A percentile compares a stretch with the other conserved stretches of the same genome.
These are phyloP conservation scores for Macrosoma leucophasiata DNA, from an alignment of 2,888 invertebrate genomes.

Conservation along the genomic window DNA sequence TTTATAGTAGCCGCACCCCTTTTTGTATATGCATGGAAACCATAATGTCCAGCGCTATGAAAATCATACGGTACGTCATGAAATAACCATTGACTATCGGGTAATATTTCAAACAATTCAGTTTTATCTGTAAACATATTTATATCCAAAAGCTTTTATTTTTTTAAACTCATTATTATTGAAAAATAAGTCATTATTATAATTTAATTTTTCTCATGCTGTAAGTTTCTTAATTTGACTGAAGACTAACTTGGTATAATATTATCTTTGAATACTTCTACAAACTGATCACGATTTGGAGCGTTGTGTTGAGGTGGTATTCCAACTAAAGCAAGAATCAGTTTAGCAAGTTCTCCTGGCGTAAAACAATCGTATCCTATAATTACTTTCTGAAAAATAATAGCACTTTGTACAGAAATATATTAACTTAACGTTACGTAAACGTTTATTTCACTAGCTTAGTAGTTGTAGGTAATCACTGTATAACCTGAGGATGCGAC, in stretches of 20 bases:
- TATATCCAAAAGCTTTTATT: neutral
- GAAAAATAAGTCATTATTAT: no score
- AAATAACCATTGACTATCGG: conserved; percentile 47
- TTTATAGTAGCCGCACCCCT: conserved; percentile 45
- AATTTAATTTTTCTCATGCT: no score
- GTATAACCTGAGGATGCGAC: no score
- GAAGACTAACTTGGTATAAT: conserved; percentile 50
- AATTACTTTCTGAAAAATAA: conserved; percentile 37
- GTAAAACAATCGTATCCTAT: conserved; percentile 54
- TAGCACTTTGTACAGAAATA: no score
- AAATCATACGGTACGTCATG: conserved; percentile 45
- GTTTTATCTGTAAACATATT: conserved; percentile 37
- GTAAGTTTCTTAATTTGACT: no score
- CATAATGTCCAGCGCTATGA: conserved; percentile 47
- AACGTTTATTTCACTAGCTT: no score
- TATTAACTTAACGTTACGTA: no score
- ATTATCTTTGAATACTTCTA: conserved; percentile 36
- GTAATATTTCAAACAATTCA: conserved; percentile 36
- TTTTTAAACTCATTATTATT: neutral
- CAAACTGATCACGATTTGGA: conserved; percentile 43
- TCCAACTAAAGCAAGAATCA: conserved; percentile 46
- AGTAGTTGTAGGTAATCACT: no score
- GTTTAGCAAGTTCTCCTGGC: conserved; percentile 36
- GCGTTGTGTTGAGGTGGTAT: conserved; percentile 57
- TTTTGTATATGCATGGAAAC: conserved; percentile 38